Evolutionary conservation across 2,797 vertebrate species (phyloP).

Genomic region (Antrozous pallidus): DNA sequence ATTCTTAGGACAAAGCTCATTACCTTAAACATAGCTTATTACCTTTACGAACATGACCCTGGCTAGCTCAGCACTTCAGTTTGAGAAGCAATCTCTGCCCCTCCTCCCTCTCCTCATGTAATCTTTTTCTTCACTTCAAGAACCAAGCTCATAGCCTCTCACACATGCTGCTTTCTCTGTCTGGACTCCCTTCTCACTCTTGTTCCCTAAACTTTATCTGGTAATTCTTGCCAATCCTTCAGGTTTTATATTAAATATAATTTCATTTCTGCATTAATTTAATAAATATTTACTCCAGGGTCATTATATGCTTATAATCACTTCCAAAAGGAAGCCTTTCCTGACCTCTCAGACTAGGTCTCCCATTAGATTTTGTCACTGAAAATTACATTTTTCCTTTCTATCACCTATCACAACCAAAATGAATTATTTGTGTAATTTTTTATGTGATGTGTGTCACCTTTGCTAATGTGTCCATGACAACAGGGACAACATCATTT

Average conservation of each 20-base stretch:
- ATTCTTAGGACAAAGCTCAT: neutral
- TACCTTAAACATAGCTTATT: neutral
- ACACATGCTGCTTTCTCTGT: neutral
- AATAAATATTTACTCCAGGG: neutral
- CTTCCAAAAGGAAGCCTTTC: neutral
- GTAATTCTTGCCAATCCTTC: neutral
- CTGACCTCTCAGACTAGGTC: neutral
- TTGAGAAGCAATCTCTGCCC: neutral
- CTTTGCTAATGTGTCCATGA: neutral
- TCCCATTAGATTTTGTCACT: neutral
- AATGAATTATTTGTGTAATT: neutral
- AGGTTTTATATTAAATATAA: neutral
- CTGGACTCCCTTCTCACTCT: neutral
- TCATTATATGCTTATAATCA: neutral
- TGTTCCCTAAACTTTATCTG: neutral
- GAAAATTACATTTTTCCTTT: neutral
- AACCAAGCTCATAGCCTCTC: neutral
- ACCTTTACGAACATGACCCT: neutral
- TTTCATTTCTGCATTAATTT: constrained; percentile 14
- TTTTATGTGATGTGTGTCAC: neutral
- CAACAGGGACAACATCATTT: neutral
- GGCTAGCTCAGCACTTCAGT: neutral
- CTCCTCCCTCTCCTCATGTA: neutral
- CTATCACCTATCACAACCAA: neutral
- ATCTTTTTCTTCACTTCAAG: neutral